These are phyloP conservation scores for Tretioscincus oriximinensis DNA, from an alignment of 2,113 vertebrate genomes.

Conservation along the genomic window DNA sequence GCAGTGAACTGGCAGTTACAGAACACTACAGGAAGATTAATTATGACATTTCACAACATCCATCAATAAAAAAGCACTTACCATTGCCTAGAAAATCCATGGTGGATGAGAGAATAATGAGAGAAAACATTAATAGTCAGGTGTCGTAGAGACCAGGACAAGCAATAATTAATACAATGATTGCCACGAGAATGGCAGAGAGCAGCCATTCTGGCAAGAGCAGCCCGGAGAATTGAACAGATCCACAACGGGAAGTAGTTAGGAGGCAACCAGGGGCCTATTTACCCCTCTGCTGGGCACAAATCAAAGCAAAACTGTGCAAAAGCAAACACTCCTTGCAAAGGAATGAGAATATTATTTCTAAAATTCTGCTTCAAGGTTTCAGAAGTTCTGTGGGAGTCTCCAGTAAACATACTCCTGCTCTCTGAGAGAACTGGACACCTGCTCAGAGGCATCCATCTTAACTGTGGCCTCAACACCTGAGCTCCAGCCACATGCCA, in stretches of 20 bases:
- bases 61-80: constrained; percentile 63
- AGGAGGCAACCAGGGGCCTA: too few relatives aligned
- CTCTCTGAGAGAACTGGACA: background rate
- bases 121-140: constrained; percentile 48
- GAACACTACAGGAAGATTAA: background rate
- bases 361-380: background rate
- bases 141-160: background rate
- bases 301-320: background rate
- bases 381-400: background rate
- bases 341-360: background rate
- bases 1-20: background rate
- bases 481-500: background rate
- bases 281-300: background rate
- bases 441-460: too few relatives aligned
- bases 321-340: background rate
- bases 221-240: background rate
- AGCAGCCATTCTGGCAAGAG: background rate
- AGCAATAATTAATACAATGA: background rate
- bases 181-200: background rate
- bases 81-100: constrained; percentile 77
- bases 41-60: constrained; percentile 17
- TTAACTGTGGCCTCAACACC: background rate
- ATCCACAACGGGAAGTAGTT: background rate
- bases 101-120: constrained; percentile 56
- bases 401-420: background rate